A percentile compares a stretch with the other conserved stretches of the same genome.
These are phyloP conservation scores for Microctenopoma steveboyesi DNA, from an alignment of 2,797 vertebrate genomes.

Conservation along the genomic window DNA sequence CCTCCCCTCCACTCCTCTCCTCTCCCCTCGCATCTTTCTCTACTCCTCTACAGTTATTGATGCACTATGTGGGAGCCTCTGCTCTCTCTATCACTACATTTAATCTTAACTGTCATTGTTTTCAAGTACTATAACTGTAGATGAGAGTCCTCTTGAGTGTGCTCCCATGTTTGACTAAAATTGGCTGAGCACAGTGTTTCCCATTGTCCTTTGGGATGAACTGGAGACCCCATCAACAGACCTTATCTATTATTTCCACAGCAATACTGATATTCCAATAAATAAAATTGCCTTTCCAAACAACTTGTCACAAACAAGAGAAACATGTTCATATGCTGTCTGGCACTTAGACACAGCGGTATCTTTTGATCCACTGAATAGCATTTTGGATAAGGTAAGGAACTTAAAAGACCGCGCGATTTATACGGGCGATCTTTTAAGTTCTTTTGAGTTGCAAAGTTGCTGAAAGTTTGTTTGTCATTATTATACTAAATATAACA, in stretches of 20 bases:
- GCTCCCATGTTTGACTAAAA: slow-evolving; percentile 60
- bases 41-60: slow-evolving; percentile 30
- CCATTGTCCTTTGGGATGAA: slow-evolving; percentile 49
- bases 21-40: slow-evolving; percentile 7
- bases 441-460: too few relatives aligned
- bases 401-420: too few relatives aligned
- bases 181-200: slow-evolving; percentile 47
- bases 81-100: slow-evolving; percentile 41
- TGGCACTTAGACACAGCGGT: slow-evolving; percentile 23
- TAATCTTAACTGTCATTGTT: slow-evolving; percentile 66
- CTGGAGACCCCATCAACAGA: slow-evolving; percentile 48
- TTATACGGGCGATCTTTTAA: too few relatives aligned
- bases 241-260: slow-evolving; percentile 66
- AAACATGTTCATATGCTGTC: slow-evolving; percentile 42
- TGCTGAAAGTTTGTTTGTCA: too few relatives aligned
- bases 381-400: slow-evolving; percentile 32
- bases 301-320: slow-evolving; percentile 60
- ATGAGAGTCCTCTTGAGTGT: slow-evolving; percentile 60
- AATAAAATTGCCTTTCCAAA: slow-evolving; percentile 58
- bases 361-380: slow-evolving; percentile 54
- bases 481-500: too few relatives aligned
- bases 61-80: slow-evolving; percentile 21
- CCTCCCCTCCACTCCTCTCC: slow-evolving; percentile 10
- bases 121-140: slow-evolving; percentile 66
- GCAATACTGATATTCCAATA: slow-evolving; percentile 59